Conservation (phyloP, 2,113 vertebrate species). For the Oryzias celebensis region DNA sequence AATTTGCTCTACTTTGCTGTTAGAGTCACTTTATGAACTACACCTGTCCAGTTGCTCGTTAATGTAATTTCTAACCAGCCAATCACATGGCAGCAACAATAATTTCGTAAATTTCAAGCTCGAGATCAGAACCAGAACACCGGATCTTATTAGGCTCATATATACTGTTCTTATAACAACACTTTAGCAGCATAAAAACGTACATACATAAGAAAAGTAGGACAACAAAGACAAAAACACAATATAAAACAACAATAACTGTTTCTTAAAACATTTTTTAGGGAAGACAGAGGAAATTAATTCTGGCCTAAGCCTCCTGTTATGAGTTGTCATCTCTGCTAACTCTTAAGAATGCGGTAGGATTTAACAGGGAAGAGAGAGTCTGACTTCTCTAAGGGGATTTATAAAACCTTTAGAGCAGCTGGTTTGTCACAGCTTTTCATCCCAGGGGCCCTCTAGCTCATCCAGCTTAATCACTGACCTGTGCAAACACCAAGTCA, state of each 20-base stretch:
- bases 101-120: not conserved
- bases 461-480: conserved; percentile 57
- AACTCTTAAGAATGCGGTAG: conserved; percentile 33
- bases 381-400: conserved; percentile 34
- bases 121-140: not conserved
- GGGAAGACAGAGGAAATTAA: conserved; percentile 29
- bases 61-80: too few relatives aligned
- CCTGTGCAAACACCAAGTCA: conserved; percentile 33
- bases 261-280: not conserved
- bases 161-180: not conserved
- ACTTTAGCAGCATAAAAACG: not conserved
- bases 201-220: not conserved
- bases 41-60: too few relatives aligned
- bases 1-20: too few relatives aligned
- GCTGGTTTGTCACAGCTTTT: conserved; percentile 43
- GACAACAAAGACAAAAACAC: conserved; percentile 6
- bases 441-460: conserved; percentile 36
- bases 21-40: too few relatives aligned
- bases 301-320: conserved; percentile 33
- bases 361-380: conserved; percentile 44
- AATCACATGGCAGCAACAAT: too few relatives aligned
- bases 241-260: conserved; percentile 18
- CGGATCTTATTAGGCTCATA: not conserved
- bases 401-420: conserved; percentile 53
- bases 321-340: conserved; percentile 40